A percentile compares a stretch with the other conserved stretches of the same genome.
These are phyloP conservation scores for Hydrotaea cyrtoneurina DNA, from an alignment of 2,888 invertebrate species.

Conservation along the genomic window DNA sequence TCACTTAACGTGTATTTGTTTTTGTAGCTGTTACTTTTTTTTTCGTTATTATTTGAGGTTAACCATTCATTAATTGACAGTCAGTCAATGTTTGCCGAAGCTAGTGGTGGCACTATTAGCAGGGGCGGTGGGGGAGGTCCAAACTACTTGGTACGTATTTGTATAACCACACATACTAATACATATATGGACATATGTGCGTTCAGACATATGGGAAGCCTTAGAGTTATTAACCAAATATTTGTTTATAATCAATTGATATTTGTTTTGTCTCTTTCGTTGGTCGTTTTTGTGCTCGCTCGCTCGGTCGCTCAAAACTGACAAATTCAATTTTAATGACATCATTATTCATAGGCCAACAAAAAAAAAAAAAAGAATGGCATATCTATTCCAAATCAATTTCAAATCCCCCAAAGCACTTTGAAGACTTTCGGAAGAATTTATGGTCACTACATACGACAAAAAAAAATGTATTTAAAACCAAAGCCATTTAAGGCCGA, in stretches of 20 bases:
- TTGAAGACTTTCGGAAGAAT: not conserved
- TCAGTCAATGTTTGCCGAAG: not conserved
- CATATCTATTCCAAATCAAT: too few species aligned
- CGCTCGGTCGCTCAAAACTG: not conserved
- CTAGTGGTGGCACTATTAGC: not conserved
- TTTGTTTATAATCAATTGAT: constrained; percentile 32
- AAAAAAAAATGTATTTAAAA: not conserved
- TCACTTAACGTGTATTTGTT: not conserved
- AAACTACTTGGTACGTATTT: too few species aligned
- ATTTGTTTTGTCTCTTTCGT: not conserved
- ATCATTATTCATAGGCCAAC: constrained; percentile 23
- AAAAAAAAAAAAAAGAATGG: not conserved
- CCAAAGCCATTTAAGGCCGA: not conserved
- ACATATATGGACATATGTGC: not conserved
- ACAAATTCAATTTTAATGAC: constrained; percentile 31
- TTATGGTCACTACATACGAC: not conserved
- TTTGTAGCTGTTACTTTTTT: not conserved
- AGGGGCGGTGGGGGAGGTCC: too few species aligned
- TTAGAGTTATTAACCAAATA: constrained; percentile 27
- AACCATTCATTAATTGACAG: constrained; percentile 32
- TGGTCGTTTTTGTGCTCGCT: not conserved
- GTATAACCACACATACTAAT: too few species aligned
- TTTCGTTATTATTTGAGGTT: not conserved
- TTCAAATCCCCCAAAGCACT: not conserved
- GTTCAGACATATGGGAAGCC: not conserved